Evolutionary conservation across 1,140 invertebrate genomes (phyloP).

Genomic region (Nylanderia fulva): DNA sequence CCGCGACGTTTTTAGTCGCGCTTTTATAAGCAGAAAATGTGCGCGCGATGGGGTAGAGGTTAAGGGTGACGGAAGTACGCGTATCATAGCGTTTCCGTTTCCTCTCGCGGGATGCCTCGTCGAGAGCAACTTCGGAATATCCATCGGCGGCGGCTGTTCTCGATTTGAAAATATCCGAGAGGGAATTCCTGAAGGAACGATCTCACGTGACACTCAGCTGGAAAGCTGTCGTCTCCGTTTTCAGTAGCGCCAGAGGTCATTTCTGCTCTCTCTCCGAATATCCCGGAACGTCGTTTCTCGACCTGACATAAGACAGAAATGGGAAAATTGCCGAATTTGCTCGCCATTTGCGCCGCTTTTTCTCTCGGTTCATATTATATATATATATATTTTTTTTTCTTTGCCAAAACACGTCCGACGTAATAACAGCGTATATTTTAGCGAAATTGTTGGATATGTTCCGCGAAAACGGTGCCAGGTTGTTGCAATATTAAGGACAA

Average conservation of each 20-base stretch:
- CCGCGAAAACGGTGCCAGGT: not conserved
- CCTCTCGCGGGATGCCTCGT: constrained; percentile 1
- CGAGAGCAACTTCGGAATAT: constrained; percentile 15
- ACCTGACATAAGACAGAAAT: constrained; percentile 16
- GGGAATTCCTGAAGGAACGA: not conserved
- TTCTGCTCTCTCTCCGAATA: constrained; percentile 18
- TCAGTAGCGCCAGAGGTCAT: constrained; percentile 9
- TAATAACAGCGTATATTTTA: constrained; percentile 20
- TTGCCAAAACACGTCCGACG: constrained; percentile 19
- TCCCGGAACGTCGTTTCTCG: not conserved
- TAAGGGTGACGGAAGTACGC: constrained; percentile 1
- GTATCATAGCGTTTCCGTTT: constrained; percentile 4
- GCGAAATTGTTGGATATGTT: not conserved
- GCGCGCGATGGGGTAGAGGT: constrained; percentile 10
- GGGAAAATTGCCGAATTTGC: constrained; percentile 28
- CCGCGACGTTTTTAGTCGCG: constrained; percentile 27
- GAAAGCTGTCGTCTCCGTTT: constrained; percentile 21
- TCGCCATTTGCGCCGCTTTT: not conserved
- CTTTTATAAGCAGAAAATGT: constrained; percentile 13
- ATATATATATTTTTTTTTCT: too few relatives aligned
- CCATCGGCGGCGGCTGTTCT: constrained; percentile 12
- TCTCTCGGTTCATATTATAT: not conserved
- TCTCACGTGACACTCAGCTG: not conserved
- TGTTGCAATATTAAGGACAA: not conserved
- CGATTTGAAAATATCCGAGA: constrained; percentile 39